phyloP scores from a whole-genome alignment of 2,797 vertebrate genomes.

The Schizopygopsis malacanthus region DNA sequence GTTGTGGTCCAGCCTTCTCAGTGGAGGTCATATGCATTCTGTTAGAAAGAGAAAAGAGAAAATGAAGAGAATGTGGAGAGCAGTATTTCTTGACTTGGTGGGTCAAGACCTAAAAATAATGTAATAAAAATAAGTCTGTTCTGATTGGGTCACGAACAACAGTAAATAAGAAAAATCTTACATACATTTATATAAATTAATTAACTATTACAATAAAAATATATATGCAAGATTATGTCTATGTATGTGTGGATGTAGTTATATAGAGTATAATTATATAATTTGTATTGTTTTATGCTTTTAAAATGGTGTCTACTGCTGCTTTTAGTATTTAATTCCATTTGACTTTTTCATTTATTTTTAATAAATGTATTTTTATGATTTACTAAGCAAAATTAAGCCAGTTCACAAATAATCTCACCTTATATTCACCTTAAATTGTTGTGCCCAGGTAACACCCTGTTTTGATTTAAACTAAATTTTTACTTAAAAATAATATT shows the following conservation, averaged over 20 bases:
- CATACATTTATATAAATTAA: not conserved
- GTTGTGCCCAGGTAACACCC: too few relatives aligned
- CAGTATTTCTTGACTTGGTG: not conserved
- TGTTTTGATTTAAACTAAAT: too few relatives aligned
- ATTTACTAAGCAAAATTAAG: too few relatives aligned
- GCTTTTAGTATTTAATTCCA: not conserved
- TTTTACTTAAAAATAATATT: too few relatives aligned
- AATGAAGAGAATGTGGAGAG: not conserved
- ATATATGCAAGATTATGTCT: too few relatives aligned
- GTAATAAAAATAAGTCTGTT: not conserved
- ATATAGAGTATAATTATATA: not conserved
- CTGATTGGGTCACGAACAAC: not conserved
- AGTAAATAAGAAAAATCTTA: not conserved
- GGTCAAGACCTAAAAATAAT: not conserved
- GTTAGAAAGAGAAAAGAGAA: conserved; percentile 31
- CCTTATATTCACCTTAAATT: not conserved
- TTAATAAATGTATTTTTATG: not conserved
- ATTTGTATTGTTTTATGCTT: too few relatives aligned
- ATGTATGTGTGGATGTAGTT: not conserved
- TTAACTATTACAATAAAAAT: not conserved
- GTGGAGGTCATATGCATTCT: conserved; percentile 58
- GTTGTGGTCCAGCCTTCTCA: conserved; percentile 61
- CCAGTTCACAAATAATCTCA: not conserved
- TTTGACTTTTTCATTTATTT: not conserved
- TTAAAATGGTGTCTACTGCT: not conserved